Conservation (phyloP, 2,888 invertebrate species). For the Hydriomena furcata region DNA sequence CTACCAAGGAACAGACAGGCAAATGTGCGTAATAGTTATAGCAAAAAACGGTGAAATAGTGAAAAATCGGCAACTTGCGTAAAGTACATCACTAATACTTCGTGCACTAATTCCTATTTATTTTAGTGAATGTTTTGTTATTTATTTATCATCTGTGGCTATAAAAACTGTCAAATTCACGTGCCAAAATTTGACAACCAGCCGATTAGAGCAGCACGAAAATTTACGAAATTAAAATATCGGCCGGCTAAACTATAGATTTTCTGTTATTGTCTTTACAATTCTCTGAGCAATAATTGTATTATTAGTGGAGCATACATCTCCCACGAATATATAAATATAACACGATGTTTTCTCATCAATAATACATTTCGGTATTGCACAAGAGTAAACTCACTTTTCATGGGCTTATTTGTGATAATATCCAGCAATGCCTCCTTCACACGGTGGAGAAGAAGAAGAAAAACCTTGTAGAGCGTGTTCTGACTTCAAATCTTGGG, state of each 20-base stretch:
- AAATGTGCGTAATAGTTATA: no score
- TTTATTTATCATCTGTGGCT: no score
- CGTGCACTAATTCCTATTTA: no score
- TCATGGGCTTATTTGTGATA: conserved; percentile 40
- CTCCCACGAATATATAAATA: background rate
- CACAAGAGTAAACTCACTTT: conserved; percentile 47
- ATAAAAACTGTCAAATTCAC: conserved; percentile 13
- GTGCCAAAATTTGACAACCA: background rate
- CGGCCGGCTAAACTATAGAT: conserved; percentile 1
- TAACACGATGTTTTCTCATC: background rate
- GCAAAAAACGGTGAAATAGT: no score
- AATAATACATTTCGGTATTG: conserved; percentile 37
- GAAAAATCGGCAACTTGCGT: no score
- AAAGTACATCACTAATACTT: no score
- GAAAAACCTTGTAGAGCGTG: conserved; percentile 87
- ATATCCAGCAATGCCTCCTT: conserved; percentile 54
- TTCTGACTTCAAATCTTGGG: conserved; percentile 89
- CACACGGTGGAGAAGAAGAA: conserved; percentile 64
- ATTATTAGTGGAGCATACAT: background rate
- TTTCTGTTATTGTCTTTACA: background rate
- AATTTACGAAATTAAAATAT: conserved; percentile 2
- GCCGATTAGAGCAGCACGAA: background rate
- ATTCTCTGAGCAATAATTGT: background rate
- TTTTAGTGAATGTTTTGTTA: no score
- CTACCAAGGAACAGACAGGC: no score